Evolutionary conservation across 2,888 invertebrate genomes (phyloP).

Genomic region (Metalampra italica): DNA sequence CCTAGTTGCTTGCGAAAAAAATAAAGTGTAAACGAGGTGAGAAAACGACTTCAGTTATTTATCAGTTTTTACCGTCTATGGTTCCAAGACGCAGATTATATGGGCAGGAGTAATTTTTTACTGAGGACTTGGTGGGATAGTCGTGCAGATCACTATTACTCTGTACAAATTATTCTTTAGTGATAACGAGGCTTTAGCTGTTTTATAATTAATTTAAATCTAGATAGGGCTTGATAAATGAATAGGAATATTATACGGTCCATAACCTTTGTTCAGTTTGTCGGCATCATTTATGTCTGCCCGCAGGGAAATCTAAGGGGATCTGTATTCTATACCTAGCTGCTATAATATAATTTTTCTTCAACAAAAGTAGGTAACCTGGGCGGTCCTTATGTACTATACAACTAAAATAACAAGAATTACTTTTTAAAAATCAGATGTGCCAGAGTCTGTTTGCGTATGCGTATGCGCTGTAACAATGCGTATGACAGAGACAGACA

Average conservation of each 20-base stretch:
- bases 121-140: conserved; percentile 7
- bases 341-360: too few species aligned
- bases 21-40: conserved; percentile 9
- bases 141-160: conserved; percentile 5
- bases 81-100: conserved; percentile 15
- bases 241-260: background rate
- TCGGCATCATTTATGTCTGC: too few species aligned
- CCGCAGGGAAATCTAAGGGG: too few species aligned
- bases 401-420: too few species aligned
- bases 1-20: conserved; percentile 3
- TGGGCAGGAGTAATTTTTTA: conserved; percentile 10
- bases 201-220: conserved; percentile 4
- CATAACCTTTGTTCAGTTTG: too few species aligned
- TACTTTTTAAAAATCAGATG: too few species aligned
- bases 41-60: conserved; percentile 14
- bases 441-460: too few species aligned
- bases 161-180: conserved; percentile 6
- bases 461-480: too few species aligned
- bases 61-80: conserved; percentile 16
- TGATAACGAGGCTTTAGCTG: conserved; percentile 6
- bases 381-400: too few species aligned
- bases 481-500: too few species aligned
- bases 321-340: too few species aligned
- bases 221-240: background rate
- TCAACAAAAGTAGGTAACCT: too few species aligned